Evolutionary conservation across 1,140 invertebrate genomes (phyloP), one percentile per base, ranked within the genome.

Genomic region (Bathynomus jamesi): DNA sequence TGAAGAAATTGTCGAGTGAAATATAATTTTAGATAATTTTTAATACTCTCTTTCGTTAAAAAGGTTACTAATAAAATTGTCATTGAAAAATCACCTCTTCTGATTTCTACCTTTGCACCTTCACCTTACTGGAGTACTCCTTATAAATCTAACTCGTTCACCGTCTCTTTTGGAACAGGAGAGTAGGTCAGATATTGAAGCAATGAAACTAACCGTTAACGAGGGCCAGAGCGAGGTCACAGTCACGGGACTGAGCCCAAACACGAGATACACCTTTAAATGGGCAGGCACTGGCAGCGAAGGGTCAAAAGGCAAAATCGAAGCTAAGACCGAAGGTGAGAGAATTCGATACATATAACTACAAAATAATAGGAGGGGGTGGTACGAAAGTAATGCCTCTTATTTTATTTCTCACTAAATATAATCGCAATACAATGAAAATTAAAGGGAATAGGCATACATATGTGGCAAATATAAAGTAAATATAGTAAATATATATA

Each of bases 231-330:
- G 73, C 11, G 71, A 76, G 53, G 53, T 76, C 3, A 75, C 70
- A 2, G 67, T 80, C 0, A 66, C 64, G 27, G 73, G 74, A 40
- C 74, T 80, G 0, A 63, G 31, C 2, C 75, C 78, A 8, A 76
- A 75, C 60, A 80, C 78, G 0, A 75, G 74, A 10, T 80, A 80
- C 69, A 78, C 78, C 3, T 72, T 80, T 62, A 79, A 78, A 62
- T 80, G 78, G 67, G 62, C 77, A 7, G 63, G 73, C 4, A 72
- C 77, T 10, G 63, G 73, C 4, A 72, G 66, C 17, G 74, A 68
- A 3, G 73, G 75, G 32, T 62, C 71, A 17, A 67, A 69, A 21
- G 69, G 69, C 28, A 76, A 74, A 31, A 70, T 70, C 31, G 61
- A 63, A 40, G 28, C 67, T 3, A 46, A 69, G 4, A 66, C 63